Percentiles rank a stretch among this genome's conserved stretches.
Evolutionary conservation across 35 echinoderm and acorn worm genomes (phyloP).

Genomic region (Nesometra sesokonis): DNA sequence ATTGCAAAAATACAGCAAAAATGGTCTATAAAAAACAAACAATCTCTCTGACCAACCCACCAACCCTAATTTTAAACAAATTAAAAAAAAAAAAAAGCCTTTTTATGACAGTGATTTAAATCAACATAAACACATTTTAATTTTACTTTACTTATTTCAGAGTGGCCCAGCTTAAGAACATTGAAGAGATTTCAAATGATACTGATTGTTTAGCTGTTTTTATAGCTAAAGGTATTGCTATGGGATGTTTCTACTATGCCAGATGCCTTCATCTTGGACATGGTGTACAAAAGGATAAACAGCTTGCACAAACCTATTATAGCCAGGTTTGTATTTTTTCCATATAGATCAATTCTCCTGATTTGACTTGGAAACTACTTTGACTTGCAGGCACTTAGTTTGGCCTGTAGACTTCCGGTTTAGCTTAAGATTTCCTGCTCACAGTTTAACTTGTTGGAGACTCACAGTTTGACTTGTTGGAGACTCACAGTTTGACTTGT

Average conservation of each 20-base stretch:
- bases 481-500: too few species aligned
- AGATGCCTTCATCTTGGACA: constrained; percentile 86
- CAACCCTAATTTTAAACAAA: too few species aligned
- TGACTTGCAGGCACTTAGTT: neutral
- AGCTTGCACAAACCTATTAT: constrained; percentile 79
- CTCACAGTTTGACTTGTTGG: too few species aligned
- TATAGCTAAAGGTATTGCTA: constrained; percentile 74
- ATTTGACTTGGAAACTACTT: too few species aligned
- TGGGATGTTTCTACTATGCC: constrained; percentile 91
- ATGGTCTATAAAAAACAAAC: too few species aligned
- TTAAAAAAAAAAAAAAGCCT: too few species aligned
- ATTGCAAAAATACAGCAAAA: too few species aligned
- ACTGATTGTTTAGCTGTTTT: constrained; percentile 90
- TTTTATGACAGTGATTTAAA: too few species aligned
- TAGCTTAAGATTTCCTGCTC: neutral
- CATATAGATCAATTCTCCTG: too few species aligned
- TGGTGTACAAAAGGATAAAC: constrained; percentile 90
- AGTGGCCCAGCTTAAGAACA: constrained; percentile 55
- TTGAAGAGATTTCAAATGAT: constrained; percentile 44
- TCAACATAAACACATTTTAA: too few species aligned
- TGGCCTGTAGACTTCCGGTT: neutral
- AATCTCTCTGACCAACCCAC: too few species aligned
- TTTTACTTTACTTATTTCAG: constrained; percentile 26
- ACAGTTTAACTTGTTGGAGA: too few species aligned
- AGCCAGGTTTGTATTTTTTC: constrained; percentile 43